Base-by-base conservation (phyloP, 1,140 invertebrate species). In the Ridgeia piscesae region DNA sequence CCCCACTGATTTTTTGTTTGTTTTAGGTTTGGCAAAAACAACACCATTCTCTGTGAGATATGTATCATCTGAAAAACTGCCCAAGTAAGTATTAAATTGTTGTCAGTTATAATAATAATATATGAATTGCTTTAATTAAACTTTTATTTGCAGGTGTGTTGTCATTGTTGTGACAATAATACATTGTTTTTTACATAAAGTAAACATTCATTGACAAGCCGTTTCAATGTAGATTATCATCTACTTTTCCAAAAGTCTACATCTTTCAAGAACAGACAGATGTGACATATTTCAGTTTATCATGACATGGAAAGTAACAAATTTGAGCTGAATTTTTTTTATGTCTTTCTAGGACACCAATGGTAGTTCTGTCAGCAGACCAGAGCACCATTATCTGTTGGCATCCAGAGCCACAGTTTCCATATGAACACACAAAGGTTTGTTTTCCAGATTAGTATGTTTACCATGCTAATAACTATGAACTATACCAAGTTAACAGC, bases 301-400 rank as follows among this genome's bases (percentile, higher is more conserved):
- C 27, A 77, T 77, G 58, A 77, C 17, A 77, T 77, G 6, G 58
- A 77, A 31, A 9, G 4, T 9, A 31, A 77, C 27, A 2, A 77
- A 9, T 77, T 17, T 77, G 58, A 77, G 6, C 27, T 21, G 27
- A 77, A 77, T 31, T 9, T 88, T 42, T 91, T 35, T 8, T 93
- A 9, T 93, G 91, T 91, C 42, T 91, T 88, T 94, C 1, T 88
- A 94, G 94, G 93, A 91, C 88, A 31, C 94, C 94, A 0, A 92
- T 92, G 92, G 93, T 95, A 33, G 93, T 93, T 88, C 50, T 94
- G 91, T 94, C 94, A 58, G 92, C 91, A 35, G 97, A 98, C 96
- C 97, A 97, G n/a, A 97, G 97, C 89, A 98, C 97, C 91, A 97
- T 98, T 93, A 97, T 98, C 88, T 98, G 98, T 93, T 98, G 98